Conservation (phyloP, 2,888 invertebrate genomes). For the Lomographa bimaculata region DNA sequence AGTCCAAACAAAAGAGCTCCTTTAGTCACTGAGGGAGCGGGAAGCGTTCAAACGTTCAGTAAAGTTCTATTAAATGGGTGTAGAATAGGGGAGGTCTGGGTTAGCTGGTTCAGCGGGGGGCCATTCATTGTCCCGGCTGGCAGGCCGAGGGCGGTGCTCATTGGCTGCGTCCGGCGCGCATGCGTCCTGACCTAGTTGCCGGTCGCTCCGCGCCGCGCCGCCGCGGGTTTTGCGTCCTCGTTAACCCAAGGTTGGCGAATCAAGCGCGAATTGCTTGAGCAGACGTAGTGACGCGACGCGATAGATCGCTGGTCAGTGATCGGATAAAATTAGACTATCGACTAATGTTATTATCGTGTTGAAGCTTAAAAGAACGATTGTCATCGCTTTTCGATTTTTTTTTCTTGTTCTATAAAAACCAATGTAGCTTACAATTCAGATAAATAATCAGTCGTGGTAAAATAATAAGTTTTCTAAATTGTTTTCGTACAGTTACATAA, state of each 20-base stretch:
- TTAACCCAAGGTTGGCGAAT: conserved; percentile 76
- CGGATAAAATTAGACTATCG: conserved; percentile 49
- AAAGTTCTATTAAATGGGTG: conserved; percentile 42
- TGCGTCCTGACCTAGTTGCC: conserved; percentile 78
- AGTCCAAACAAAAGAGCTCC: conserved; percentile 54
- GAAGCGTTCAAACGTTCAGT: conserved; percentile 40
- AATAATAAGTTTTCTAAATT: too few species aligned
- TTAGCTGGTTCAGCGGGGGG: conserved; percentile 59
- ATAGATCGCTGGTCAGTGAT: conserved; percentile 46
- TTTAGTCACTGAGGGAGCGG: conserved; percentile 41
- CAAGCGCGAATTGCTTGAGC: conserved; percentile 63
- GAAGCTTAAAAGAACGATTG: too few species aligned
- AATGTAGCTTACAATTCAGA: too few species aligned
- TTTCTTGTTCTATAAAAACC: too few species aligned
- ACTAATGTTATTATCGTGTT: conserved; percentile 35
- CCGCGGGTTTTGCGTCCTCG: conserved; percentile 64
- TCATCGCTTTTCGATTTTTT: too few species aligned
- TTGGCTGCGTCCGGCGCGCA: conserved; percentile 78
- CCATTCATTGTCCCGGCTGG: conserved; percentile 62
- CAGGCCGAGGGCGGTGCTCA: conserved; percentile 76
- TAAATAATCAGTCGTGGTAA: too few species aligned
- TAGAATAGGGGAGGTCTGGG: conserved; percentile 62
- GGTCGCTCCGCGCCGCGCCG: conserved; percentile 22
- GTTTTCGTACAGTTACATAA: too few species aligned
- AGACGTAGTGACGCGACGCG: conserved; percentile 72